Conservation (phyloP, 2,888 invertebrate genomes). For the Byasa hedistus region DNA sequence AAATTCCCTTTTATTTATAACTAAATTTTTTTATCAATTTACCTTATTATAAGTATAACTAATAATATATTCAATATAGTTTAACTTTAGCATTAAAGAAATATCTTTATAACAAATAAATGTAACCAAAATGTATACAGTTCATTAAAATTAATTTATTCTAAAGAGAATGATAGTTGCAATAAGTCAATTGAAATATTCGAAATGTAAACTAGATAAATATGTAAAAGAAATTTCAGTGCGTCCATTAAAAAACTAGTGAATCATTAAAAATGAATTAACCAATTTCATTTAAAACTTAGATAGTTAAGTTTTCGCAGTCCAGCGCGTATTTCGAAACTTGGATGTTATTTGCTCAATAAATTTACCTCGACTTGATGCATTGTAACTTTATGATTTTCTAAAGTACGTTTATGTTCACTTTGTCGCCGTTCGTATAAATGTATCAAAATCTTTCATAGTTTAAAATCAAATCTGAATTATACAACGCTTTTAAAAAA, state of each 20-base stretch:
- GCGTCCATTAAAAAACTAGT: background rate
- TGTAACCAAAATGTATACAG: too few relatives aligned
- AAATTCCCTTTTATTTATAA: too few relatives aligned
- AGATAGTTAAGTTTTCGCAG: conserved; percentile 31
- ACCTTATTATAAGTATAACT: too few relatives aligned
- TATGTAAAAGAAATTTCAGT: background rate
- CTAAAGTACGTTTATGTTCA: background rate
- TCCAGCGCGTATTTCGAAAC: conserved; percentile 35
- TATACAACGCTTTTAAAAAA: too few relatives aligned
- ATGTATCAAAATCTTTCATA: background rate
- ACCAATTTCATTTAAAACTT: conserved; percentile 14
- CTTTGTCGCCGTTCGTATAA: background rate
- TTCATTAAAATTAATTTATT: too few relatives aligned
- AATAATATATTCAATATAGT: too few relatives aligned
- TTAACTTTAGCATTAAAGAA: too few relatives aligned
- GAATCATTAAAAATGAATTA: conserved; percentile 1
- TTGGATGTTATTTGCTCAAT: conserved; percentile 49
- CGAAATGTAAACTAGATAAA: too few relatives aligned
- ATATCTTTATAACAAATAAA: too few relatives aligned
- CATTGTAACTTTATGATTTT: conserved; percentile 4
- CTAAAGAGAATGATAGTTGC: too few relatives aligned
- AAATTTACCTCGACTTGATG: conserved; percentile 41
- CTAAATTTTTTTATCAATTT: too few relatives aligned
- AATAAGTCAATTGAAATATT: too few relatives aligned
- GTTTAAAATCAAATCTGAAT: background rate